phyloP scores from a whole-genome alignment of 2,113 vertebrate genomes.

The Salvelinus alpinus region DNA sequence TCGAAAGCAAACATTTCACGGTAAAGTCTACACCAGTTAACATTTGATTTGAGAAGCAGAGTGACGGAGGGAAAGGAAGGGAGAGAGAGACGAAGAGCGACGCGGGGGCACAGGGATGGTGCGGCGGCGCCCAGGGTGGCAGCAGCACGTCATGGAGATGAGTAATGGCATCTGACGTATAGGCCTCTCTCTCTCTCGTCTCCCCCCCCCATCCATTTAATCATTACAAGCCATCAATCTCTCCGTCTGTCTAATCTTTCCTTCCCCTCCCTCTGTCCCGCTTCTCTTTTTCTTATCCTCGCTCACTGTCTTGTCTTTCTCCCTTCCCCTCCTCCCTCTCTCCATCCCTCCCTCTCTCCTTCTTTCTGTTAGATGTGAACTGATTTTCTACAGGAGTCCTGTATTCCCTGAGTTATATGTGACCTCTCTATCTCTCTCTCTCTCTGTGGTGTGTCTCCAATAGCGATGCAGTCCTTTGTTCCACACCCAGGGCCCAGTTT shows the following conservation, averaged over 20 bases:
- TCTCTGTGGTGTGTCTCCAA: not conserved
- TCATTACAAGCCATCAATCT: constrained; percentile 71
- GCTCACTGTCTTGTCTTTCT: not conserved
- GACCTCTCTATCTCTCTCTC: too few species aligned
- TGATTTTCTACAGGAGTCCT: too few species aligned
- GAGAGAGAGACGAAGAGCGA: not conserved
- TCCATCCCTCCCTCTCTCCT: not conserved
- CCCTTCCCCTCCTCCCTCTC: not conserved
- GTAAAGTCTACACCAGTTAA: too few species aligned
- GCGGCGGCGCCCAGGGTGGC: too few species aligned
- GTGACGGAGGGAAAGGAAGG: not conserved
- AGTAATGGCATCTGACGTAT: constrained; percentile 67
- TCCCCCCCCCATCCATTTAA: constrained; percentile 69
- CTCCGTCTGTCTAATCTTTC: constrained; percentile 51
- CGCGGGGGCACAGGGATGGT: too few species aligned
- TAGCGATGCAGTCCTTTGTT: constrained; percentile 43
- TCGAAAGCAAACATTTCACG: too few species aligned
- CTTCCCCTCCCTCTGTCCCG: not conserved
- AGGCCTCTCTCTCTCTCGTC: constrained; percentile 56
- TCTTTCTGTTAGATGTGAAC: too few species aligned
- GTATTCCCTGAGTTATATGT: too few species aligned
- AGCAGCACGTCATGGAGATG: constrained; percentile 32
- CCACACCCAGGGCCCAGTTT: constrained; percentile 70
- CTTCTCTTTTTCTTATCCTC: not conserved
- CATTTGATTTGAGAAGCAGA: not conserved